Base-by-base conservation (phyloP, 2,888 invertebrate species). In the Phalera bucephala region DNA sequence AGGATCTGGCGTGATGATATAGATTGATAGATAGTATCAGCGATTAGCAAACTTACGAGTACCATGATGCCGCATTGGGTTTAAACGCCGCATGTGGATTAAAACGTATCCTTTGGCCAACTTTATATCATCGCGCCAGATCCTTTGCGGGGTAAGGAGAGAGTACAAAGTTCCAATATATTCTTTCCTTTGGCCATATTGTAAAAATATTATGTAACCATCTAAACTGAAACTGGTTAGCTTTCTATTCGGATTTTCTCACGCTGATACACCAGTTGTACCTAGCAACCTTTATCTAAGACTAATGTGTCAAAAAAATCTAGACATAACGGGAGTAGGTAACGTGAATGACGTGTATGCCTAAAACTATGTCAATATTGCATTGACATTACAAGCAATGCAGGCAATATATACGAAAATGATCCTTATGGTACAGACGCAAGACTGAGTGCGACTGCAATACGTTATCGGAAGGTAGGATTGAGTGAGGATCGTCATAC, bases 331-430 rank as follows among this genome's bases (percentile, higher is more conserved):
- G 46, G 52, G 60, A 68, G 54, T 63, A 70, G 57, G 53, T 64
- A 61, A 61, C 49, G 59, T 34, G 15, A 11, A 31, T 44, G 36
- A 58, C 35, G 43, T 46, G 43, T 40, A 31, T 45, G 42, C 37
- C 44, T 43, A 40, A 69, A 78, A 69, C 62, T 73, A 46, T 75
- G 68, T 72, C 77, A 76, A 60, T 54, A 63, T 35, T 59, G 48
- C 58, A 60, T 40, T 40, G 40, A 56, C 43, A 50, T 44, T 40
- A 40, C 53, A 41, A 37, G 31, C 29, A 35, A 37, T 33, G 17
- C 23, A 41, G 12, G 20, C 3, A 3, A 25, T 33, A 10, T 41
- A 62, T 34, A 44, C 31, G 9, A 70, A 65, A 64, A 51, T 52
- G 28, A 34, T 36, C 47, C 49, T 45, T 77, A 67, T 20, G 0